Conservation (phyloP, 2,888 invertebrate species). For the Xestia sexstrigata region DNA sequence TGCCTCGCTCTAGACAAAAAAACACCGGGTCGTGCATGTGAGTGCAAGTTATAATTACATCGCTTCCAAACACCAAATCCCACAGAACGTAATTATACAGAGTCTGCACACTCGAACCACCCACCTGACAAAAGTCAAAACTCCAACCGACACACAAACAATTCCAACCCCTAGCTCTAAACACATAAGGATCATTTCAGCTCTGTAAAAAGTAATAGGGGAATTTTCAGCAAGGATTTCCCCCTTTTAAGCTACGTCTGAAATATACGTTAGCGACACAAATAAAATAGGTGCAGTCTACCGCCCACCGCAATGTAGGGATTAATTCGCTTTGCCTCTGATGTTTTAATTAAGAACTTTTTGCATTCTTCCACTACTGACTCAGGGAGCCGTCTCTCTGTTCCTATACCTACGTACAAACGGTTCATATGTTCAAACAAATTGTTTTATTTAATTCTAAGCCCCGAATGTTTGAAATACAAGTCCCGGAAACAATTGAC, state of each 20-base stretch:
- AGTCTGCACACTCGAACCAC: slow-evolving; percentile 80
- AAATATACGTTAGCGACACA: slow-evolving; percentile 82
- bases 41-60: slow-evolving; percentile 79
- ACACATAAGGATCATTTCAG: slow-evolving; percentile 69
- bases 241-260: slow-evolving; percentile 81
- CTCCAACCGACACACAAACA: slow-evolving; percentile 52
- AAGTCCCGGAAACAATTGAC: slow-evolving; percentile 80
- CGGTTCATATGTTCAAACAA: slow-evolving; percentile 36
- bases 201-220: slow-evolving; percentile 54
- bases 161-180: slow-evolving; percentile 67
- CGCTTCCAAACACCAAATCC: slow-evolving; percentile 75
- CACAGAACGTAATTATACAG: slow-evolving; percentile 82
- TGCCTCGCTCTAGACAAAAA: slow-evolving; percentile 53
- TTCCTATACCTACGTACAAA: slow-evolving; percentile 28
- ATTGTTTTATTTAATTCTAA: slow-evolving; percentile 52
- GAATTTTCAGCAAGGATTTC: slow-evolving; percentile 81
- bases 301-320: slow-evolving; percentile 78
- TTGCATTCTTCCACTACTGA: slow-evolving; percentile 65
- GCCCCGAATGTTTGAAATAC: slow-evolving; percentile 59
- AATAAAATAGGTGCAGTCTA: slow-evolving; percentile 84
- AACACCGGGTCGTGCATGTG: slow-evolving; percentile 64
- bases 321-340: slow-evolving; percentile 82
- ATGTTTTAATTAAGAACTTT: slow-evolving; percentile 84
- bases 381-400: slow-evolving; percentile 41
- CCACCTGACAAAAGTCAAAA: slow-evolving; percentile 73